Base-by-base conservation (phyloP, 2,888 invertebrate species). In the Nymphalis polychloros region DNA sequence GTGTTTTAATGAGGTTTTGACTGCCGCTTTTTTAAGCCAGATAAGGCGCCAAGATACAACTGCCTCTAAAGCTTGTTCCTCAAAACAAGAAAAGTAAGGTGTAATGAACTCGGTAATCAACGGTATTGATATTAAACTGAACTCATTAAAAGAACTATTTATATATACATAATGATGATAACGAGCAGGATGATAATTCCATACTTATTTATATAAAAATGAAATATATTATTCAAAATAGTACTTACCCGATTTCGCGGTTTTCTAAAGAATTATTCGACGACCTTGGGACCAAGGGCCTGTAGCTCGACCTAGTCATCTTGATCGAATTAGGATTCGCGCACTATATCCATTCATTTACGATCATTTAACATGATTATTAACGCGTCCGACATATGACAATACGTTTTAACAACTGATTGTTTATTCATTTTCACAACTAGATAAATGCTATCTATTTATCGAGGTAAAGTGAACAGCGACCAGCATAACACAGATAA, bases 221-320 rank as follows among this genome's bases (percentile, higher is more conserved):
- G 7, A 16, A 17, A 6, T 17, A 31, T 8, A 17, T 27, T 55
- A 23, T 41, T 41, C 10, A n/a, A 41, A 35, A 59, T 62, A 46
- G 19, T 52, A 83, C 92, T 88, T 71, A 92, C 92, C 90, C 91
- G 70, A 79, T 78, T 48, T 92, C 90, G 68, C 87, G 80, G 63
- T 80, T 83, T 55, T 91, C 89, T 74, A 92, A 72, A 2, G 92
- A 92, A 68, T 84, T 86, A 73, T 87, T 83, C 0, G 92, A 91
- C 7, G 90, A 82, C 53, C 92, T 79, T 5, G 92, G 92, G 48
- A 92, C 88, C 59, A 92, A 79, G 2, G 92, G 92, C 67, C 89
- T 81, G 78, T 92, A 92, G 75, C 89, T 88, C 60, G 92, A 92
- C 69, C 92, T 84, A 27, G 92, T 90, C 92, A 92, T 92, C 73